phyloP scores from a whole-genome alignment of 2,113 vertebrate genomes.

The Corythoichthys intestinalis region DNA sequence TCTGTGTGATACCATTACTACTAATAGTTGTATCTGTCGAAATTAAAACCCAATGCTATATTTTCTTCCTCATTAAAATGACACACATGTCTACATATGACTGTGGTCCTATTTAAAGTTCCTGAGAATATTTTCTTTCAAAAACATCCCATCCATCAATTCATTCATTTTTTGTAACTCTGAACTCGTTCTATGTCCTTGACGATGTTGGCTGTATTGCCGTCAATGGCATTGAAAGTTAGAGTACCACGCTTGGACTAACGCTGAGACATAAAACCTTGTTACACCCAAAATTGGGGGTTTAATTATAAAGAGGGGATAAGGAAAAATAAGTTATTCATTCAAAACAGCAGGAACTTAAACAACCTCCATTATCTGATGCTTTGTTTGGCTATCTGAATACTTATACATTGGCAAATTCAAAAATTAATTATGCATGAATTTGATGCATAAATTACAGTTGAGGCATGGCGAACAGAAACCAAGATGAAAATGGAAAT shows the following conservation, averaged over 20 bases:
- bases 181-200: too few species aligned
- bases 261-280: too few species aligned
- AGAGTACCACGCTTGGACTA: too few species aligned
- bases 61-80: neutral
- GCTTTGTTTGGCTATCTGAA: slow-evolving; percentile 71
- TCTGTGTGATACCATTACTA: neutral
- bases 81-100: too few species aligned
- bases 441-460: slow-evolving; percentile 75
- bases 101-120: too few species aligned
- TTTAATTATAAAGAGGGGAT: slow-evolving; percentile 1
- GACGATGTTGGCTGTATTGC: too few species aligned
- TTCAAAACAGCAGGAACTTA: slow-evolving; percentile 50
- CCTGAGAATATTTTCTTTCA: neutral
- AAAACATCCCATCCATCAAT: neutral
- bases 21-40: neutral
- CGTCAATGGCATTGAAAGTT: too few species aligned
- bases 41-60: neutral
- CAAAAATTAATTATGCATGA: slow-evolving; percentile 81
- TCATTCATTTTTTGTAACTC: neutral
- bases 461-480: slow-evolving; percentile 33
- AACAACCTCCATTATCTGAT: slow-evolving; percentile 67
- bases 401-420: slow-evolving; percentile 75
- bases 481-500: slow-evolving; percentile 64
- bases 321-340: slow-evolving; percentile 32
- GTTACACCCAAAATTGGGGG: neutral